Evolutionary conservation across 2,888 invertebrate species (phyloP), one percentile per base, ranked within the genome.

Genomic region (Nemapogon koenigi): DNA sequence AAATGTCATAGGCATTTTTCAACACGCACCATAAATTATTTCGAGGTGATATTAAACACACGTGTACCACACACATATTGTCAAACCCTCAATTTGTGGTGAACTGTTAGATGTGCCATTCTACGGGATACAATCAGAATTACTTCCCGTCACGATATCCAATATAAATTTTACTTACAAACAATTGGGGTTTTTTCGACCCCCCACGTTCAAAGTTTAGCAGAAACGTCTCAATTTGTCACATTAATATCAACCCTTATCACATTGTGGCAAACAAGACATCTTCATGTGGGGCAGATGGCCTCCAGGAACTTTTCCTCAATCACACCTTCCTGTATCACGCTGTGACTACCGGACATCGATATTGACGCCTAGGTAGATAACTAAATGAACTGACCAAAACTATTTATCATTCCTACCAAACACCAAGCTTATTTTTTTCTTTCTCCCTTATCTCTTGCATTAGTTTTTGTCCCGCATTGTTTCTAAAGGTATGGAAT

Each of bases 261-360:
- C 51, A 50, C 48, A 46, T 49, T 51, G 56, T 57, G 41, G 47
- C 47, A 66, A 76, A 55, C 70, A 50, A 76, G 76, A 68, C 51
- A 53, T 76, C 73, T 70, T 49, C 54, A 51, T 75, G 76, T 71
- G 76, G 76, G 75, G 50, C 63, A 53, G 39, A 42, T 7, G 55
- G 55, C 68, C 65, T 64, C 64, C 63, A 60, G 55, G 61, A 16
- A 4, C 26, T 26, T 14, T 25, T 35, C n/a, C 19, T 33, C 22
- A 47, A 59, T 51, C 54, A 39, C 47, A 69, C 63, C 75, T 76
- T 76, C 73, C 75, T 76, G 72, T 71, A 51, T 60, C 78, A 72
- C 62, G 70, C 69, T 56, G 76, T 46, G 75, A 16, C 50, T 27
- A 48, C 57, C 62, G 67, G 71, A 78, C 76, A 78, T 60, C 59